Conservation (phyloP, 1,140 invertebrate genomes). For the Ylistrum balloti region DNA sequence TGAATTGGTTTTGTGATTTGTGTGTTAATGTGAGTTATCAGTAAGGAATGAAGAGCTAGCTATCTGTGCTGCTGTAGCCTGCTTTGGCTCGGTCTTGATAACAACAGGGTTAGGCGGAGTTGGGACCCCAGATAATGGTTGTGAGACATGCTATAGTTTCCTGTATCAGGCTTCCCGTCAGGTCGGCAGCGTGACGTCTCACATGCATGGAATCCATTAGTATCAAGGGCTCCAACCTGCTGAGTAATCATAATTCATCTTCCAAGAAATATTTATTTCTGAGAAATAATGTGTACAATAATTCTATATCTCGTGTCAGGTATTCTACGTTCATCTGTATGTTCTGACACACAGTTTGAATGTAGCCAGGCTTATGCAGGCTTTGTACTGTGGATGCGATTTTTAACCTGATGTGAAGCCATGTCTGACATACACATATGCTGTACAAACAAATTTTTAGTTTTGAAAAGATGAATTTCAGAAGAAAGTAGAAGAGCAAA, state of each 20-base stretch:
- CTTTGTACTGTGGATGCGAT: no score
- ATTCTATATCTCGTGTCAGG: no score
- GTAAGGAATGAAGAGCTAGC: background rate
- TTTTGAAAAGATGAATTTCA: no score
- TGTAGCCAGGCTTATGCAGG: no score
- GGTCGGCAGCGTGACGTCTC: background rate
- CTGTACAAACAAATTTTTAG: no score
- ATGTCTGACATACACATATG: no score
- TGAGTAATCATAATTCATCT: slow-evolving; percentile 22
- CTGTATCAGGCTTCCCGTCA: background rate
- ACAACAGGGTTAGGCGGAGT: background rate
- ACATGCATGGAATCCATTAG: background rate
- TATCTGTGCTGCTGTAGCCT: background rate
- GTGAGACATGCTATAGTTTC: slow-evolving; percentile 12
- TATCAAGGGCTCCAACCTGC: background rate
- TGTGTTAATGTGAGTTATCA: background rate
- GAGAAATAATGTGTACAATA: background rate
- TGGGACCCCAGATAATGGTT: background rate
- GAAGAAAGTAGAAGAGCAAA: no score
- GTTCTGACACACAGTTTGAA: no score
- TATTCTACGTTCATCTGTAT: no score
- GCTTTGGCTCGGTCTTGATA: background rate
- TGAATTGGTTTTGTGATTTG: background rate
- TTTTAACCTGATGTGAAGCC: no score
- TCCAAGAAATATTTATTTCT: background rate